Percentiles rank a stretch among this genome's conserved stretches.
These are phyloP conservation scores for Seriola dumerili DNA, from an alignment of 2,113 vertebrate genomes.

Conservation along the genomic window DNA sequence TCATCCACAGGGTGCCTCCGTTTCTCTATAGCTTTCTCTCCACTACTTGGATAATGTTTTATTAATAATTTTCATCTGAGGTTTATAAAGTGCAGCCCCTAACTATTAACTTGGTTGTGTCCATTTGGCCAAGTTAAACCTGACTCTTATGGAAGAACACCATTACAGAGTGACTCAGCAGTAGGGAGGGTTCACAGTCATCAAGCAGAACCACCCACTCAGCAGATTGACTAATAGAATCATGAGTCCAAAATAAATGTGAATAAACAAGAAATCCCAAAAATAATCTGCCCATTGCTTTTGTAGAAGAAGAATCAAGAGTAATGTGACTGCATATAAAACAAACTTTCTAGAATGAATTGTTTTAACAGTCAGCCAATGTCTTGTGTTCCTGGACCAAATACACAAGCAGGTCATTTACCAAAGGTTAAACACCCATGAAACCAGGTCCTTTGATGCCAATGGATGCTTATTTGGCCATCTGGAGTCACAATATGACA, in stretches of 20 bases:
- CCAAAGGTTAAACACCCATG: slow-evolving; percentile 62
- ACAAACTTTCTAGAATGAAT: neutral
- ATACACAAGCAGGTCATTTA: slow-evolving; percentile 36
- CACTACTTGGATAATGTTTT: slow-evolving; percentile 4
- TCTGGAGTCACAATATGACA: slow-evolving; percentile 61
- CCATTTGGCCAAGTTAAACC: slow-evolving; percentile 4
- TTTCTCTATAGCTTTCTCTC: neutral
- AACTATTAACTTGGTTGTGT: neutral
- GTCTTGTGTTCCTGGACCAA: slow-evolving; percentile 1
- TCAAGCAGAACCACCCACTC: slow-evolving; percentile 4
- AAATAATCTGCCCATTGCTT: neutral
- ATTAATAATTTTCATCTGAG: slow-evolving; percentile 1
- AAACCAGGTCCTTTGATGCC: slow-evolving; percentile 53
- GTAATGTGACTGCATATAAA: neutral
- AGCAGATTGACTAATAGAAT: slow-evolving; percentile 27
- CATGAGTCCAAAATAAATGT: neutral
- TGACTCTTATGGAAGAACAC: neutral
- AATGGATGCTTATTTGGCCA: slow-evolving; percentile 51
- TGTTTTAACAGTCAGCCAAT: neutral
- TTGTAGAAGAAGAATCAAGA: neutral
- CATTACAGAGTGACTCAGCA: slow-evolving; percentile 48
- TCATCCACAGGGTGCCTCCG: neutral
- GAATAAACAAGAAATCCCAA: neutral
- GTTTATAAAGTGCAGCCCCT: neutral
- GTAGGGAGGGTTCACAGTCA: slow-evolving; percentile 2